Percentiles rank a stretch among this genome's conserved stretches.
These are phyloP conservation scores for Teinopalpus imperialis DNA, from an alignment of 2,888 invertebrate genomes.

Conservation along the genomic window DNA sequence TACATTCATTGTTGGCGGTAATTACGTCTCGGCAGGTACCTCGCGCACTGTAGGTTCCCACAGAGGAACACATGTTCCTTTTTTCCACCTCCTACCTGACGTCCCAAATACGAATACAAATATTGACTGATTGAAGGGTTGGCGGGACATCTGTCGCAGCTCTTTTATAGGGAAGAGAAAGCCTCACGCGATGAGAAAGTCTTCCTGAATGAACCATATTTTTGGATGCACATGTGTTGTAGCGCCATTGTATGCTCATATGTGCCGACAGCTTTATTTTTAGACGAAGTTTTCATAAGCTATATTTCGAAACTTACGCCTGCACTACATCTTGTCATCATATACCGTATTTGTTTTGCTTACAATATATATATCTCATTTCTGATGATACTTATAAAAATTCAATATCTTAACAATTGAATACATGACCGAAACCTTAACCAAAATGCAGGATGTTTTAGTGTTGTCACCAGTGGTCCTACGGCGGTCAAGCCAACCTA, in stretches of 20 bases:
- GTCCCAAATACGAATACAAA: constrained; percentile 60
- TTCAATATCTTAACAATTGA: no score
- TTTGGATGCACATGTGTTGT: constrained; percentile 52
- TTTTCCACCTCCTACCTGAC: constrained; percentile 42
- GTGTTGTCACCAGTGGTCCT: no score
- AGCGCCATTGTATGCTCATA: constrained; percentile 47
- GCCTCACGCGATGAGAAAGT: constrained; percentile 54
- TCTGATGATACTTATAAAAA: no score
- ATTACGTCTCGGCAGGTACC: constrained; percentile 22
- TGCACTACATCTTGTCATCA: no score
- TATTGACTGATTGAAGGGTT: constrained; percentile 81
- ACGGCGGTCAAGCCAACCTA: no score
- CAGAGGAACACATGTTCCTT: constrained; percentile 47
- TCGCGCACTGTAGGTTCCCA: constrained; percentile 39
- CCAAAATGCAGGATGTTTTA: no score
- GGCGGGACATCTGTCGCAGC: constrained; percentile 65
- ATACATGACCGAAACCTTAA: no score
- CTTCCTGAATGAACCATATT: constrained; percentile 32
- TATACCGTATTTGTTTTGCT: no score
- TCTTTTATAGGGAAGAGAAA: constrained; percentile 51
- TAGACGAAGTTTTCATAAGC: no score
- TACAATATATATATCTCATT: no score
- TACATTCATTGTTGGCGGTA: constrained; percentile 5
- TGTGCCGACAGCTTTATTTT: constrained; percentile 27
- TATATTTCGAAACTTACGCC: no score